A percentile compares a stretch with the other conserved stretches of the same genome.
phyloP scores from a whole-genome alignment of 2,797 vertebrate species.

The Cuniculus paca region DNA sequence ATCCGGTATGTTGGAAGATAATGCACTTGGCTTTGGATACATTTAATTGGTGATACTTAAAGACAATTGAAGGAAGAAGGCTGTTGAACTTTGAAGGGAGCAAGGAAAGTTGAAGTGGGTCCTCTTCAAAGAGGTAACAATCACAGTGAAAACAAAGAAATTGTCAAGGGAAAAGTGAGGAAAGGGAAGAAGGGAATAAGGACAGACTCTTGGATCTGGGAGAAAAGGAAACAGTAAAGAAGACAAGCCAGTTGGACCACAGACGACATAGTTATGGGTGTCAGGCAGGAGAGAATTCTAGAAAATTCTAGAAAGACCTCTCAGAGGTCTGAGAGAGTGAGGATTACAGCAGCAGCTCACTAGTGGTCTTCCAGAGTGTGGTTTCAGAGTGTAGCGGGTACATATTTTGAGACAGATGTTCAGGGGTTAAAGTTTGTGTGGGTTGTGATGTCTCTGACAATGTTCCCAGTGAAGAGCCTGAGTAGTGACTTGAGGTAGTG shows the following conservation, averaged over 20 bases:
- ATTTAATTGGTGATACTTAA: not conserved
- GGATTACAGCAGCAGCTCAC: not conserved
- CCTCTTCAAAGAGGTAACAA: not conserved
- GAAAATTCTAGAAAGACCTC: constrained; percentile 17
- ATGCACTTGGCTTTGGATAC: not conserved
- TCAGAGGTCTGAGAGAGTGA: not conserved
- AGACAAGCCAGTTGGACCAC: accelerated
- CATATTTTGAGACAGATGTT: not conserved
- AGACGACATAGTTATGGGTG: not conserved
- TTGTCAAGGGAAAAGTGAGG: not conserved
- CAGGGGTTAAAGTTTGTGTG: not conserved
- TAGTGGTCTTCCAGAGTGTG: not conserved
- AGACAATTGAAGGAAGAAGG: not conserved
- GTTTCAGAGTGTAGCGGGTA: not conserved
- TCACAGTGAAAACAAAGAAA: not conserved
- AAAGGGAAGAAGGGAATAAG: not conserved
- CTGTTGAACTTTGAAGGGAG: not conserved
- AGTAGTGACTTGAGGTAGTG: not conserved
- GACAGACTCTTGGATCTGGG: not conserved
- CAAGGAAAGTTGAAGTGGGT: not conserved
- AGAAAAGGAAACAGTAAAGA: not conserved
- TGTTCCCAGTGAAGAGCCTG: not conserved
- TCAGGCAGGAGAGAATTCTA: not conserved
- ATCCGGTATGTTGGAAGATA: not conserved
- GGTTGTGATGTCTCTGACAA: not conserved